phyloP scores from a whole-genome alignment of 2,888 invertebrate species.

The Strigamia transsilvanica region DNA sequence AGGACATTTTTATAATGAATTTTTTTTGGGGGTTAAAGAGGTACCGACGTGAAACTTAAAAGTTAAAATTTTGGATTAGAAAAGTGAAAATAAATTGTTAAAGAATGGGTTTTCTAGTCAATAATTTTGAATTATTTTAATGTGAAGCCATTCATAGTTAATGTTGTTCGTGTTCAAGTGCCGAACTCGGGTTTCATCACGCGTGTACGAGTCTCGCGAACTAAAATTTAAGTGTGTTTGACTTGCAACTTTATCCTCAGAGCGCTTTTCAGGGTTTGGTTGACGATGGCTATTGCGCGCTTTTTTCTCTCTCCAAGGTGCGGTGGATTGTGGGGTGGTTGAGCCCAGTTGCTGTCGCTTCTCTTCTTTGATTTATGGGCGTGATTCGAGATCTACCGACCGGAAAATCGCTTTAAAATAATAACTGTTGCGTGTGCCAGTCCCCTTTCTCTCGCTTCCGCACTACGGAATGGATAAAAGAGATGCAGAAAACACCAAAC shows the following conservation, averaged over 20 bases:
- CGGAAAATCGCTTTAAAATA: conserved; percentile 49
- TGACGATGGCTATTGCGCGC: not conserved
- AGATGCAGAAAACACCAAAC: conserved; percentile 40
- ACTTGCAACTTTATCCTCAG: conserved; percentile 6
- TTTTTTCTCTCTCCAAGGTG: not conserved
- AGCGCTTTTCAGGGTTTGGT: not conserved
- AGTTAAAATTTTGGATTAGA: too few species aligned
- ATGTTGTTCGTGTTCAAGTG: too few species aligned
- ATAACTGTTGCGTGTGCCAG: conserved; percentile 41
- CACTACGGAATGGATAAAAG: conserved; percentile 23
- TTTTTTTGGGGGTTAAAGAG: not conserved
- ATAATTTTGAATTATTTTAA: too few species aligned
- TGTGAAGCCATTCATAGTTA: too few species aligned
- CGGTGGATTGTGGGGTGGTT: not conserved
- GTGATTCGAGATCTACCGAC: conserved; percentile 49
- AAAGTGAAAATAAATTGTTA: too few species aligned
- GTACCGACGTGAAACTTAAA: too few species aligned
- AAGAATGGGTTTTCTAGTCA: too few species aligned
- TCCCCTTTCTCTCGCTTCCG: conserved; percentile 26
- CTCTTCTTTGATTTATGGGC: conserved; percentile 39
- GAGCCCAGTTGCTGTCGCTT: conserved; percentile 31
- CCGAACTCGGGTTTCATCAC: not conserved
- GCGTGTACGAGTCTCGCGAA: not conserved
- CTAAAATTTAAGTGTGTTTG: not conserved
- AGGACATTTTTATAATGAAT: too few species aligned